A percentile compares a stretch with the other conserved stretches of the same genome.
These are phyloP conservation scores for Actenoides hombroni DNA, from an alignment of 2,113 vertebrate species.

Conservation along the genomic window DNA sequence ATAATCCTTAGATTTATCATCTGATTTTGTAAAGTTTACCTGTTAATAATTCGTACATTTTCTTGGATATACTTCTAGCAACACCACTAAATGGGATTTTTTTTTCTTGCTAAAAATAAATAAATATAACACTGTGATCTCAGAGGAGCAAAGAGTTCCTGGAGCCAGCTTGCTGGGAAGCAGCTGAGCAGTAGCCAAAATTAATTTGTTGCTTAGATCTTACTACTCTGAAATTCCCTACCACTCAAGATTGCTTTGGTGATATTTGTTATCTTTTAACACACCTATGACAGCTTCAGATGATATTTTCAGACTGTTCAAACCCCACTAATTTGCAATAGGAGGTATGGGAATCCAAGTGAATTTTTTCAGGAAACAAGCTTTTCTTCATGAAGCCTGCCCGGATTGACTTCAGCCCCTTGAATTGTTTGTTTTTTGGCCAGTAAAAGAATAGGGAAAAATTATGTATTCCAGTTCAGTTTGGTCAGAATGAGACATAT, in stretches of 20 bases:
- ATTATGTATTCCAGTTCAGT: not conserved
- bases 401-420: not conserved
- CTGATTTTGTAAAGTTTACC: not conserved
- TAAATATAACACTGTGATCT: not conserved
- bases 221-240: not conserved
- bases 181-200: not conserved
- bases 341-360: not conserved
- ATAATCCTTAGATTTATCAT: not conserved
- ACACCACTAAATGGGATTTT: not conserved
- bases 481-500: not conserved
- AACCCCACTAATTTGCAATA: not conserved
- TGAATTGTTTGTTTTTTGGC: not conserved
- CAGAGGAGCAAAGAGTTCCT: not conserved
- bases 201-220: not conserved
- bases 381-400: not conserved
- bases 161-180: not conserved
- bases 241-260: not conserved
- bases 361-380: not conserved
- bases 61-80: not conserved
- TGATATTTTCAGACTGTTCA: not conserved
- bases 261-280: not conserved
- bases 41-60: conserved; percentile 6
- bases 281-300: not conserved
- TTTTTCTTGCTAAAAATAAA: not conserved
- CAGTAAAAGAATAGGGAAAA: not conserved